Evolutionary conservation across 1,140 invertebrate species (phyloP).

Genomic region (Druon quercuslanigerum): DNA sequence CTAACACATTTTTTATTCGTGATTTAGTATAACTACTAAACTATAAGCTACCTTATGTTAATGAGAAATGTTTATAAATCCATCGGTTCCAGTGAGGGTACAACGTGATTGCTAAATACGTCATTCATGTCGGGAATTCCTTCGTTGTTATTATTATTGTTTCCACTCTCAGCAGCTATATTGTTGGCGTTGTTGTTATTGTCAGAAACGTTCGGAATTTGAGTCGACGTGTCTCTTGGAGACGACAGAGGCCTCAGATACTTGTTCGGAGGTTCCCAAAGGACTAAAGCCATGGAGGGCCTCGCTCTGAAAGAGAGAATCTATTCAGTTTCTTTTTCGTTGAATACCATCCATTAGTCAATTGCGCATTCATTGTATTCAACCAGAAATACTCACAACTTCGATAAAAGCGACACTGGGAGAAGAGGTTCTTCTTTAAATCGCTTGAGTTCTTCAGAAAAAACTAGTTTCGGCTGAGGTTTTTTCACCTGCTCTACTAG

Average conservation of each 20-base stretch:
- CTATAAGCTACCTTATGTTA: neutral
- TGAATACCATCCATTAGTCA: neutral
- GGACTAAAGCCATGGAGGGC: constrained; percentile 84
- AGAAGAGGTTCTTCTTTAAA: constrained; percentile 79
- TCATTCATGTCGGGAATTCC: constrained; percentile 66
- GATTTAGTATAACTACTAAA: neutral
- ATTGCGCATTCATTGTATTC: constrained; percentile 41
- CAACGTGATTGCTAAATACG: constrained; percentile 44
- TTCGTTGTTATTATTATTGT: constrained; percentile 57
- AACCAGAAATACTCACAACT: constrained; percentile 73
- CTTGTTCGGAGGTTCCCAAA: constrained; percentile 84
- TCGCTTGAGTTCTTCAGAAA: constrained; percentile 84
- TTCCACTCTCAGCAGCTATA: constrained; percentile 48
- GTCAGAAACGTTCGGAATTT: constrained; percentile 37
- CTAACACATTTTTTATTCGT: too few species aligned
- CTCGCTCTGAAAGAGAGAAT: constrained; percentile 76
- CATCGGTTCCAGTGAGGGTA: constrained; percentile 65
- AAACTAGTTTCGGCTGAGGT: constrained; percentile 72
- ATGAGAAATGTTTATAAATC: constrained; percentile 61
- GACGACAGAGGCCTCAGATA: constrained; percentile 69
- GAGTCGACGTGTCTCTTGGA: constrained; percentile 49
- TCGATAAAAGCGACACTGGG: constrained; percentile 77
- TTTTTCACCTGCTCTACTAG: constrained; percentile 55
- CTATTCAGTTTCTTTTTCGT: constrained; percentile 45
- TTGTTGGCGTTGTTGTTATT: constrained; percentile 61